Conservation (phyloP, 30 jellyfish, hydroid and myxozoan genomes). For the Aurelia sp. region DNA sequence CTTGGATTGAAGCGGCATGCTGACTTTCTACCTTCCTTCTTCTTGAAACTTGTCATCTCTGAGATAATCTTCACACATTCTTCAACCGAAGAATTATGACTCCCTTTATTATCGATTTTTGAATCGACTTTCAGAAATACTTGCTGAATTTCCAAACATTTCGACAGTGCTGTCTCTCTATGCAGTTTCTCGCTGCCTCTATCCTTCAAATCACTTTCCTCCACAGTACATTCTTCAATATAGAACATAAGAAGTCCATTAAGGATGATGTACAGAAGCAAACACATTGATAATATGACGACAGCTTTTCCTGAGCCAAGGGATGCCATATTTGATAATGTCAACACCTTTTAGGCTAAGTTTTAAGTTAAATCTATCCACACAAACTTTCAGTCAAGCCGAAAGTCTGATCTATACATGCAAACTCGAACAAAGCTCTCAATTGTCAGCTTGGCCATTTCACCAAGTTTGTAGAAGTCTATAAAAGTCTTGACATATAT, state of each 20-base stretch:
- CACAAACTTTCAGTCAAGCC: too few relatives aligned
- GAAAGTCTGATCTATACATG: too few relatives aligned
- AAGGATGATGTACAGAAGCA: constrained; percentile 25
- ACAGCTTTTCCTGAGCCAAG: constrained; percentile 31
- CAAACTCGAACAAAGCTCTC: too few relatives aligned
- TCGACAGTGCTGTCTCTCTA: too few relatives aligned
- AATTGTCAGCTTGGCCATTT: too few relatives aligned
- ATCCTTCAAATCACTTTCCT: neutral
- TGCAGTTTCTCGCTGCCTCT: too few relatives aligned
- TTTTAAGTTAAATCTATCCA: too few relatives aligned
- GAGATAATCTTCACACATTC: constrained; percentile 10
- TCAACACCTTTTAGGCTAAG: neutral
- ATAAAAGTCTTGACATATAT: too few relatives aligned
- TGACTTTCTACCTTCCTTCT: neutral
- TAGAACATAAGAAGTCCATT: constrained; percentile 36
- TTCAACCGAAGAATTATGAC: constrained; percentile 19
- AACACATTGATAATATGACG: constrained; percentile 33
- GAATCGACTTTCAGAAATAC: neutral
- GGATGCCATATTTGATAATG: constrained; percentile 8
- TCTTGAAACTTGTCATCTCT: too few relatives aligned
- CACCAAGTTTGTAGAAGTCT: too few relatives aligned
- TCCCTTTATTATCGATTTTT: neutral
- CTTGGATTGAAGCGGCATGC: constrained; percentile 38
- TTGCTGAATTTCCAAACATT: too few relatives aligned
- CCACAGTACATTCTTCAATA: constrained; percentile 51